phyloP scores from a whole-genome alignment of 2,888 invertebrate genomes.

The Xylota segnis region DNA sequence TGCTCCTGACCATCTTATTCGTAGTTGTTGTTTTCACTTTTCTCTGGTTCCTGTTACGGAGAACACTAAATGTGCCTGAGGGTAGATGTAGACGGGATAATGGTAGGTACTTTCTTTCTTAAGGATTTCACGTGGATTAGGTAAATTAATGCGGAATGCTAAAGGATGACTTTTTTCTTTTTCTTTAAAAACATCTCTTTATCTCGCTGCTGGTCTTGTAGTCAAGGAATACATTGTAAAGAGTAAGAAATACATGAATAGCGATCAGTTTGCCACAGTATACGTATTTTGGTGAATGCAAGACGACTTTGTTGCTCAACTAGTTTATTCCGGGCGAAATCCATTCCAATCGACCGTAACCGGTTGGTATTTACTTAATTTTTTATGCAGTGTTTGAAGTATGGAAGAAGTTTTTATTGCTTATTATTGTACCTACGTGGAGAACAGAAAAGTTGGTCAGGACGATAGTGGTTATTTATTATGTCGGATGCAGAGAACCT shows the following conservation, averaged over 20 bases:
- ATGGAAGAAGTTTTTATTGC: no score
- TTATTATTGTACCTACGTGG: no score
- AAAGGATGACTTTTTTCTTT: constrained; percentile 26
- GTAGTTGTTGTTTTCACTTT: constrained; percentile 49
- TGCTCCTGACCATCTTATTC: constrained; percentile 10
- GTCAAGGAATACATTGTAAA: neutral
- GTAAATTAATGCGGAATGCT: constrained; percentile 42
- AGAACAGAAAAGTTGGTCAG: no score
- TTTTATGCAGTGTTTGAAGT: neutral
- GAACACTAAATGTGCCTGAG: constrained; percentile 30
- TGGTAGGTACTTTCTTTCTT: constrained; percentile 10
- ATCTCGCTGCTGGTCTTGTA: neutral
- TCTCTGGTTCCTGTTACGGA: constrained; percentile 26
- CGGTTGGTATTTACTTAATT: neutral
- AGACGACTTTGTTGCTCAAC: neutral
- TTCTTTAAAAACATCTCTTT: neutral
- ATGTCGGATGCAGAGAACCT: no score
- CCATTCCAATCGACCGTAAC: neutral
- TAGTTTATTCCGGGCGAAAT: neutral
- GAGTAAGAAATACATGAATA: neutral
- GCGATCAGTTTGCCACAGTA: neutral
- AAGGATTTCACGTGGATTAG: constrained; percentile 47
- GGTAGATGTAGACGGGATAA: constrained; percentile 6
- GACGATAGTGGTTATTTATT: no score
- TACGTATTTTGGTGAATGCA: neutral